Percentiles rank a stretch among this genome's conserved stretches.
phyloP scores from a whole-genome alignment of 2,113 vertebrate species.

The Psittacara wagleri region DNA sequence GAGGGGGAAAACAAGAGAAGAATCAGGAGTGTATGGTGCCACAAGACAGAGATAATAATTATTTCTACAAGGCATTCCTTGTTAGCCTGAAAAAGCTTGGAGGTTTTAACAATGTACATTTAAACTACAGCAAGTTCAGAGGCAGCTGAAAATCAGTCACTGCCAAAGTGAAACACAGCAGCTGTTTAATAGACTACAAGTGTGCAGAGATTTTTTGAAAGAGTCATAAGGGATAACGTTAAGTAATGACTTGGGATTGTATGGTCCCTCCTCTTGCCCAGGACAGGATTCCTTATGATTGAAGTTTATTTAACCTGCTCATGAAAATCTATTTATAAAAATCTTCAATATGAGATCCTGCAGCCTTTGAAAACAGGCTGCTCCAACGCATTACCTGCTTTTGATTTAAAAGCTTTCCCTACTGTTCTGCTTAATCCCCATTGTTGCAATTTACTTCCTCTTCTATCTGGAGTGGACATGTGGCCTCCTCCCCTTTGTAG shows the following conservation, averaged over 20 bases:
- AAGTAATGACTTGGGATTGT: background rate
- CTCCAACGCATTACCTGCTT: background rate
- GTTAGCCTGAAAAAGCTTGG: background rate
- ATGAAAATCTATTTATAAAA: background rate
- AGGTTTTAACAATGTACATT: background rate
- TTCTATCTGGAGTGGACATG: background rate
- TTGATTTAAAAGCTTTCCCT: background rate
- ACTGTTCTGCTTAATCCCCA: background rate
- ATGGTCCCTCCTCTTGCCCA: background rate
- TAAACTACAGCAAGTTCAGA: background rate
- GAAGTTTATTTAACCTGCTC: background rate
- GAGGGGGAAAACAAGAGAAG: background rate
- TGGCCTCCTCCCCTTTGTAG: background rate
- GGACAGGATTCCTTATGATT: background rate
- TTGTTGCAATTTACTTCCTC: background rate
- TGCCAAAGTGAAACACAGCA: background rate
- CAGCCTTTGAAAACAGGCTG: background rate
- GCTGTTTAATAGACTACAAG: background rate
- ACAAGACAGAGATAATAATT: background rate
- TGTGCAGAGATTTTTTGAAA: background rate
- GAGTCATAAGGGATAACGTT: background rate
- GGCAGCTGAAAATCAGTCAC: background rate
- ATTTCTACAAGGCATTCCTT: background rate
- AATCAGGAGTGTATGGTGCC: accelerated
- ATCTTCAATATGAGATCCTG: background rate